Evolutionary conservation across 2,888 invertebrate species (phyloP).

Genomic region (Thumatha senex): DNA sequence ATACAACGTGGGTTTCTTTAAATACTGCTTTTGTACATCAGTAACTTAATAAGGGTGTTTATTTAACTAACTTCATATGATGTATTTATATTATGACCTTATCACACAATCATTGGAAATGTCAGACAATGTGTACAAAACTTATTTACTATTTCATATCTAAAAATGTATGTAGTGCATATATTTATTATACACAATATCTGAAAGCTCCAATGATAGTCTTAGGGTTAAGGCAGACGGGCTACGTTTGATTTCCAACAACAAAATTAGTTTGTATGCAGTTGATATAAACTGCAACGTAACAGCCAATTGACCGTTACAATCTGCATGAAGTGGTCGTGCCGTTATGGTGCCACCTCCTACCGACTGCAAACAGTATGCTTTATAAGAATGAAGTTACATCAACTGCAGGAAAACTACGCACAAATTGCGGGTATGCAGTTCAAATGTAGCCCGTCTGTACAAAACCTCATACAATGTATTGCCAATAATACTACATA

Average conservation of each 20-base stretch:
- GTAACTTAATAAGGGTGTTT: slow-evolving; percentile 33
- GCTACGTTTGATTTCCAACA: too few species aligned
- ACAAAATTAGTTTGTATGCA: too few species aligned
- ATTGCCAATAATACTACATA: too few species aligned
- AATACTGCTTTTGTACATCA: slow-evolving; percentile 43
- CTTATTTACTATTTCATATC: not conserved
- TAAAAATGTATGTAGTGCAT: not conserved
- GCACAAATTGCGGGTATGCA: too few species aligned
- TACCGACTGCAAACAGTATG: too few species aligned
- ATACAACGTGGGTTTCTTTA: slow-evolving; percentile 24
- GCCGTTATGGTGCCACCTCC: too few species aligned
- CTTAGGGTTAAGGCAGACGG: not conserved
- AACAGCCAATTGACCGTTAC: slow-evolving; percentile 20
- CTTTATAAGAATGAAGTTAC: too few species aligned
- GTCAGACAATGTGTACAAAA: not conserved
- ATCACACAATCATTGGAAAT: not conserved
- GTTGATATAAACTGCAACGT: too few species aligned
- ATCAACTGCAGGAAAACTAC: too few species aligned
- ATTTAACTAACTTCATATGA: slow-evolving; percentile 13
- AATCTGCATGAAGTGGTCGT: not conserved
- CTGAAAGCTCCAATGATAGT: not conserved
- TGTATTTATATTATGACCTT: too few species aligned
- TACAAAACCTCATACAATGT: too few species aligned
- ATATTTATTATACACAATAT: not conserved
- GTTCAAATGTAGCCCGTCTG: too few species aligned